Evolutionary conservation across 2,888 invertebrate genomes (phyloP).

Genomic region (Caenorhabditis panamensis): DNA sequence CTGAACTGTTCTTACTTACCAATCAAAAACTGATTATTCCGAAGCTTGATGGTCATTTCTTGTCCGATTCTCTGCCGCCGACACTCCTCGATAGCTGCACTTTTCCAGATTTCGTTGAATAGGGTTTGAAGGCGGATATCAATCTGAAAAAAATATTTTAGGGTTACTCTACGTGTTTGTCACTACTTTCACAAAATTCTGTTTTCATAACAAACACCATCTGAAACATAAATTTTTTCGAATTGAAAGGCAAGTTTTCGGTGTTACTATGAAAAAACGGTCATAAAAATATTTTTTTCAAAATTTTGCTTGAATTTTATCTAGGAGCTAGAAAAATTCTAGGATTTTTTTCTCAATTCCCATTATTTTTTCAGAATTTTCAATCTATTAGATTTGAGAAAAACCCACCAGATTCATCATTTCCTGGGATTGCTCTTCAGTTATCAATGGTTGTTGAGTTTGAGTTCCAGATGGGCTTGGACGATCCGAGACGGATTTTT

Average conservation of each 20-base stretch:
- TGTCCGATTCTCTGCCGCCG: background rate
- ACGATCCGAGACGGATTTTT: conserved; percentile 4
- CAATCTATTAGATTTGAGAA: background rate
- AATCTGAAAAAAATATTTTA: conserved; percentile 37
- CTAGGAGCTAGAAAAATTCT: no score
- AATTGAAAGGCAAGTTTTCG: no score
- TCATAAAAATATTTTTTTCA: no score
- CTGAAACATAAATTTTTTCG: no score
- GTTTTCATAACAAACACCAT: no score
- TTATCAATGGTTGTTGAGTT: conserved; percentile 1
- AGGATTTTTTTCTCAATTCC: no score
- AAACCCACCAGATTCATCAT: conserved; percentile 41
- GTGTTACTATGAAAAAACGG: no score
- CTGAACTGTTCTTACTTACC: no score
- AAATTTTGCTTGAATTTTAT: no score
- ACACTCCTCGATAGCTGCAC: background rate
- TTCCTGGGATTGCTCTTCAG: conserved; percentile 16
- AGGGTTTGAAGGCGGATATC: conserved; percentile 20
- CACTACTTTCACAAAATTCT: no score
- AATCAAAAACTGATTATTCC: conserved; percentile 43
- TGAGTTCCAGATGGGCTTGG: conserved; percentile 1
- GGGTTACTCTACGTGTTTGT: no score
- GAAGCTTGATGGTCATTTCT: conserved; percentile 13
- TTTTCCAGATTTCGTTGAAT: conserved; percentile 31
- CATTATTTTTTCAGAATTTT: no score